phyloP scores from a whole-genome alignment of 2,113 vertebrate species.

The Jaculus jaculus region DNA sequence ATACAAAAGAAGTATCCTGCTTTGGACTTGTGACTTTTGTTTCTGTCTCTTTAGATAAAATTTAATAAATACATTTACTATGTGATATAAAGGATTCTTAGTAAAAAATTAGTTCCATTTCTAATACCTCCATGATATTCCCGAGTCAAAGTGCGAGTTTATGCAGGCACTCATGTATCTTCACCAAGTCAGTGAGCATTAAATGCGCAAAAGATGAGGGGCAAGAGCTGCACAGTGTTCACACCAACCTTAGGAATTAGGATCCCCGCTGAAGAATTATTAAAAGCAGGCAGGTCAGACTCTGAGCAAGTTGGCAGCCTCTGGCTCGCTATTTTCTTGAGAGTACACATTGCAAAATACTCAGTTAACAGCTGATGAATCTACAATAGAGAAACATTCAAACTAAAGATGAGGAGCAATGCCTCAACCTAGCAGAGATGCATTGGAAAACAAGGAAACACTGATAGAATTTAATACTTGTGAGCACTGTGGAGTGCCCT shows the following conservation, averaged over 20 bases:
- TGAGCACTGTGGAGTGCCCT: not conserved
- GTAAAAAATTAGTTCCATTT: constrained; percentile 18
- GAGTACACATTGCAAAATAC: not conserved
- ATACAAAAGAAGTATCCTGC: not conserved
- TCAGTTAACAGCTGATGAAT: constrained; percentile 21
- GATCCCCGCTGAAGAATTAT: constrained; percentile 1
- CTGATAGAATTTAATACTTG: not conserved
- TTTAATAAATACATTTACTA: not conserved
- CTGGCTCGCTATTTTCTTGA: constrained; percentile 27
- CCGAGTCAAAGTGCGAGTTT: not conserved
- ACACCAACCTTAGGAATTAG: not conserved
- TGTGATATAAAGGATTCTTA: not conserved
- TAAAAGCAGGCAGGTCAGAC: constrained; percentile 43
- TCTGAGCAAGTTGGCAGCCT: constrained; percentile 33
- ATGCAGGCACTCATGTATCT: constrained; percentile 29
- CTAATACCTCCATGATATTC: not conserved
- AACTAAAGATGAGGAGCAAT: constrained; percentile 8
- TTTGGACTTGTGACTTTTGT: not conserved
- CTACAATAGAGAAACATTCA: not conserved
- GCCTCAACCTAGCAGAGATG: not conserved
- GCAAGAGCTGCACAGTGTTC: constrained; percentile 21
- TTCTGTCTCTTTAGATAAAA: not conserved
- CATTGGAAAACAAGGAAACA: constrained; percentile 3
- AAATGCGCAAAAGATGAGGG: not conserved
- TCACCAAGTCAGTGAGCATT: constrained; percentile 35